phyloP scores from a whole-genome alignment of 64 coral and sea anemone species.

The Dendrophyllia cribrosa region DNA sequence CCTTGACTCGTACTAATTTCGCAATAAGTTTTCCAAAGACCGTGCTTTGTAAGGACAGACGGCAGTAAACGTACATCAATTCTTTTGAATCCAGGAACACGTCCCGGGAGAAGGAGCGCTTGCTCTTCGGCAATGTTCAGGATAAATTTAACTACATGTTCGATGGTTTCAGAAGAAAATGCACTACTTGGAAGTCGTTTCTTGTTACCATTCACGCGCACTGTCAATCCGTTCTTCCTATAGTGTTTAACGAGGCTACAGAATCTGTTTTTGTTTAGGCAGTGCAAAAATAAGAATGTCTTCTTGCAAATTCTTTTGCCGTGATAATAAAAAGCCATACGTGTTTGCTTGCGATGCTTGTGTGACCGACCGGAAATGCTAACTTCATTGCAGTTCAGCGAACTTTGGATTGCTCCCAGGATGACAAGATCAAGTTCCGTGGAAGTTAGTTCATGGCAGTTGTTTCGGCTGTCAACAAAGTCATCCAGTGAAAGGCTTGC shows the following conservation, averaged over 20 bases:
- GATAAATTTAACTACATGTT: slow-evolving; percentile 55
- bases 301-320: slow-evolving; percentile 43
- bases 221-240: slow-evolving; percentile 47
- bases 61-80: slow-evolving; percentile 46
- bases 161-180: slow-evolving; percentile 15
- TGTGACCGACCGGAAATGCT: slow-evolving; percentile 39
- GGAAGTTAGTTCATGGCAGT: slow-evolving; percentile 20
- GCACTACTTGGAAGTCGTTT: slow-evolving; percentile 63
- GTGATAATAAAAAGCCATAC: slow-evolving; percentile 59
- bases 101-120: slow-evolving; percentile 46
- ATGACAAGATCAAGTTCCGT: slow-evolving; percentile 23
- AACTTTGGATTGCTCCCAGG: slow-evolving; percentile 34
- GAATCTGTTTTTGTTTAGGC: slow-evolving; percentile 25
- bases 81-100: slow-evolving; percentile 63
- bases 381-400: slow-evolving; percentile 46
- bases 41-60: slow-evolving; percentile 24
- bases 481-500: neutral
- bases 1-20: neutral
- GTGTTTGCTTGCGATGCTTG: slow-evolving; percentile 34
- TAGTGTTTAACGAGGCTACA: slow-evolving; percentile 61
- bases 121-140: slow-evolving; percentile 62
- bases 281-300: slow-evolving; percentile 56
- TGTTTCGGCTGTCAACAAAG: slow-evolving; percentile 11
- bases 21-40: slow-evolving; percentile 33
- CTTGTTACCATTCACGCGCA: slow-evolving; percentile 45